Evolutionary conservation across 92 coral and sea anemone genomes (phyloP).

Genomic region (Porites divaricata): DNA sequence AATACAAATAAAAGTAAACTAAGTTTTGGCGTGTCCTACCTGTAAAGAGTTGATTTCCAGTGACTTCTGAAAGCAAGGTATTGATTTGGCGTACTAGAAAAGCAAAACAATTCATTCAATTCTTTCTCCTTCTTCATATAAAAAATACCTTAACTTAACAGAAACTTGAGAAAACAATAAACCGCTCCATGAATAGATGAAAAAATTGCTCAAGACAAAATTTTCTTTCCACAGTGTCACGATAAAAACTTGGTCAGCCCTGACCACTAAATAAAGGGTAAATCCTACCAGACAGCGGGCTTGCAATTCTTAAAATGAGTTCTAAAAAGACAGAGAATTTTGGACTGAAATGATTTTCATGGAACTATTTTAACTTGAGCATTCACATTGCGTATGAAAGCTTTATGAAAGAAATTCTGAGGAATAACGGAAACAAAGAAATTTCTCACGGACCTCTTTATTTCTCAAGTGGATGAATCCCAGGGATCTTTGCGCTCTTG

Average conservation of each 20-base stretch:
- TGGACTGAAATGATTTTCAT: neutral
- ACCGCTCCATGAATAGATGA: too few species aligned
- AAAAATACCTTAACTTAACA: too few species aligned
- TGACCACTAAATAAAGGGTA: too few species aligned
- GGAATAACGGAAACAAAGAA: neutral
- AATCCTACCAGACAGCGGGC: too few species aligned
- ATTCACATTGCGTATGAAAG: neutral
- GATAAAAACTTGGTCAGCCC: too few species aligned
- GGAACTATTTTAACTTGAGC: neutral
- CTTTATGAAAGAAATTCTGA: too few species aligned
- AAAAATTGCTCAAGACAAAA: too few species aligned
- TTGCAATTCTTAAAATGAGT: too few species aligned
- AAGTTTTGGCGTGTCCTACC: constrained; percentile 51
- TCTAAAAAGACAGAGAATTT: too few species aligned
- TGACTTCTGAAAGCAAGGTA: constrained; percentile 89
- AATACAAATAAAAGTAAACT: neutral
- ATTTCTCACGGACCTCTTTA: constrained; percentile 60
- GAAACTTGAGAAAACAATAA: neutral
- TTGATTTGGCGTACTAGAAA: constrained; percentile 76
- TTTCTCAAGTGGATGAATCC: constrained; percentile 83
- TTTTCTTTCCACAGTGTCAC: too few species aligned
- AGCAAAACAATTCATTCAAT: neutral
- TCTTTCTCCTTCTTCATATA: too few species aligned
- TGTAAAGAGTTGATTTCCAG: constrained; percentile 88
- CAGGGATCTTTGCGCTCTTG: constrained; percentile 94